These are phyloP conservation scores for Marasmarcha lunaedactyla DNA, from an alignment of 2,888 invertebrate genomes.

Conservation along the genomic window DNA sequence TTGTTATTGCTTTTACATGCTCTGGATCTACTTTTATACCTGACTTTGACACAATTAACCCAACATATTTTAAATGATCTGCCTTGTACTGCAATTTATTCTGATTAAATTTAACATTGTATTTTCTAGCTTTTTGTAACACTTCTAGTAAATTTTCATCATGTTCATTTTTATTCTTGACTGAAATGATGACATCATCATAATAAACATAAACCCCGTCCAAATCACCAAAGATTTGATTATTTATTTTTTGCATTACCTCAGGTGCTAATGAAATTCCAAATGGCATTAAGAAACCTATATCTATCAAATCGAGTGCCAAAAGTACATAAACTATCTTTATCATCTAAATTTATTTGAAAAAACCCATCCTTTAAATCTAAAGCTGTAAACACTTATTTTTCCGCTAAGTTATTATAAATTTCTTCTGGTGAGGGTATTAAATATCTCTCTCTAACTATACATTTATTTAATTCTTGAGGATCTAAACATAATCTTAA, in stretches of 20 bases:
- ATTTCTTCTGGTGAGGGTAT: no score
- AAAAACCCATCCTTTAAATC: no score
- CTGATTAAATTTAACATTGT: slow-evolving; percentile 23
- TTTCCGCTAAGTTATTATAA: no score
- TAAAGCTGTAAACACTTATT: no score
- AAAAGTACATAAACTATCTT: no score
- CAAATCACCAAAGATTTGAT: slow-evolving; percentile 11
- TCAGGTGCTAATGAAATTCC: slow-evolving; percentile 17
- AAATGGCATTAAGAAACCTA: slow-evolving; percentile 14
- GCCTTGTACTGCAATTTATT: slow-evolving; percentile 8
- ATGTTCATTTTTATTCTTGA: slow-evolving; percentile 4
- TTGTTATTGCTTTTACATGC: not conserved
- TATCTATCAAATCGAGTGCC: slow-evolving; percentile 1
- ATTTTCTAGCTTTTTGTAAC: slow-evolving; percentile 16
- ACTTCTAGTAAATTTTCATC: slow-evolving; percentile 15
- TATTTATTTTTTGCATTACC: slow-evolving; percentile 10
- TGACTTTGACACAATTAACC: slow-evolving; percentile 15
- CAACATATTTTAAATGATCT: slow-evolving; percentile 21
- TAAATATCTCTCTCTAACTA: no score
- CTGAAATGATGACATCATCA: slow-evolving; percentile 10
- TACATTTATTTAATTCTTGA: no score
- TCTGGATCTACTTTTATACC: slow-evolving; percentile 10
- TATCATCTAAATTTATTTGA: no score
- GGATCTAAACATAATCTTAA: no score
- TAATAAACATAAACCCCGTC: slow-evolving; percentile 23